These are phyloP conservation scores for Paramormyrops hopkinsi DNA, from an alignment of 2,797 vertebrate species.

Conservation along the genomic window DNA sequence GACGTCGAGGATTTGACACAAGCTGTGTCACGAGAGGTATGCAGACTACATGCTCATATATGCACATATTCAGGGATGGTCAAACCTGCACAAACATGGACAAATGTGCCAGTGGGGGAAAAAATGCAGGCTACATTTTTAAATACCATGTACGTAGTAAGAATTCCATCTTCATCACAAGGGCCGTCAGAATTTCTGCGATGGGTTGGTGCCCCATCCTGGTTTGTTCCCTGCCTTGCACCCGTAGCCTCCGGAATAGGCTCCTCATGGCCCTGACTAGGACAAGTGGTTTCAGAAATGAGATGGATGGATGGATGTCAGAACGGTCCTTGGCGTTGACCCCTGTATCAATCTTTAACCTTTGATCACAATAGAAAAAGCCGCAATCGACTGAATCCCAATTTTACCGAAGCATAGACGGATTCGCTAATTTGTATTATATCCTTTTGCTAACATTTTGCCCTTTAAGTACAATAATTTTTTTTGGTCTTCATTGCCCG, in stretches of 20 bases:
- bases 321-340: neutral
- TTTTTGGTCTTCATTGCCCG: neutral
- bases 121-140: neutral
- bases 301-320: neutral
- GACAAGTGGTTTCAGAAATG: neutral
- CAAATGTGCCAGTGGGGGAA: neutral
- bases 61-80: neutral
- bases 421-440: neutral
- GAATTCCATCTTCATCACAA: neutral
- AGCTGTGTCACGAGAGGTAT: neutral
- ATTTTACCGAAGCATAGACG: neutral
- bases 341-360: neutral
- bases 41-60: neutral
- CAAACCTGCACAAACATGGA: neutral
- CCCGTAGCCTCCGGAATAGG: neutral
- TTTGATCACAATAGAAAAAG: neutral
- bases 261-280: neutral
- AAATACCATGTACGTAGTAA: neutral
- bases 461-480: neutral
- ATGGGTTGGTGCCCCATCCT: neutral
- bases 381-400: neutral
- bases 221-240: neutral
- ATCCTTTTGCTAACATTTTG: neutral
- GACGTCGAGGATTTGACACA: neutral
- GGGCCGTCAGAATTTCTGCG: neutral